Evolutionary conservation across 2,888 invertebrate genomes (phyloP).

Genomic region (Andricus quercusramuli): DNA sequence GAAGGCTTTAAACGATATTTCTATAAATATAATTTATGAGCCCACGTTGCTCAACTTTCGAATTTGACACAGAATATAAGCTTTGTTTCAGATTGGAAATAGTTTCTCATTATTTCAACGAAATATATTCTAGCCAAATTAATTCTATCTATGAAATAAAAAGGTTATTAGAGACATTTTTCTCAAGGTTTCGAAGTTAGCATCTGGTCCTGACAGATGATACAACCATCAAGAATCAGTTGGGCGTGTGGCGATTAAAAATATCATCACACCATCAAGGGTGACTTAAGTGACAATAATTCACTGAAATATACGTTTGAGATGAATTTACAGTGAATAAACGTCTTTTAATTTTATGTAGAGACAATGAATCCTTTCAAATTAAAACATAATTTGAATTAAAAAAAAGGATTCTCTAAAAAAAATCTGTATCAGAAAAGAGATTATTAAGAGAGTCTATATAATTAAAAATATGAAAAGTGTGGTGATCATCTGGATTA

Average conservation of each 20-base stretch:
- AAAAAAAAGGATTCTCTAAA: not conserved
- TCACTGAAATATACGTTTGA: not conserved
- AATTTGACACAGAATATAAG: not conserved
- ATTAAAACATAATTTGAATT: not conserved
- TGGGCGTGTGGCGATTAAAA: not conserved
- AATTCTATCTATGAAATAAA: not conserved
- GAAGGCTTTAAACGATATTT: slow-evolving; percentile 7
- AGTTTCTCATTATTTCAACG: not conserved
- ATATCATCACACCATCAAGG: not conserved
- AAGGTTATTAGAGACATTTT: not conserved
- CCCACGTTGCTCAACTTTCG: not conserved
- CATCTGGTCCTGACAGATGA: not conserved
- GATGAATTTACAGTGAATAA: not conserved
- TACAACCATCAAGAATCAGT: not conserved
- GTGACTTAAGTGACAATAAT: not conserved
- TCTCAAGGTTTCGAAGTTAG: not conserved
- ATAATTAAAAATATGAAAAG: not conserved
- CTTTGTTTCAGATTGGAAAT: slow-evolving; percentile 9
- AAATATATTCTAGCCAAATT: not conserved
- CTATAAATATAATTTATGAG: slow-evolving; percentile 6
- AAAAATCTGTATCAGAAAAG: not conserved
- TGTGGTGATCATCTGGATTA: not conserved
- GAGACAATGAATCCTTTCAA: not conserved
- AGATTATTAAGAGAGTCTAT: too few species aligned
- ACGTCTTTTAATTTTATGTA: not conserved